Base-by-base conservation (phyloP, 2,888 invertebrate genomes). In the Odontocerum albicorne region DNA sequence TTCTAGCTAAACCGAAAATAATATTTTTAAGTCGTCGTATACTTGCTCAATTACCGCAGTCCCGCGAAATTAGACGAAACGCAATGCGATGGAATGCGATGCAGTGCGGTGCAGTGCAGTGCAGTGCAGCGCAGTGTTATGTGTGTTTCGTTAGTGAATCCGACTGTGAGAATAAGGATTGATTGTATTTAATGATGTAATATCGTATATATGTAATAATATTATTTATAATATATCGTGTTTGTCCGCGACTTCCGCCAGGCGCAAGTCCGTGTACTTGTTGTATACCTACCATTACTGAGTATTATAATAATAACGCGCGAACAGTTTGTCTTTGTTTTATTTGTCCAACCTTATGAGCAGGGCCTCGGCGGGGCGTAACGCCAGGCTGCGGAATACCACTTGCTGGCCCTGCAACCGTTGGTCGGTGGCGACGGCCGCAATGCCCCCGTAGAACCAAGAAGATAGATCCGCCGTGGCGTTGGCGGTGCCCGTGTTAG, bases 381-480 rank as follows among this genome's bases (percentile, higher is more conserved):
- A 21, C 7, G 36, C 15, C 3, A 60, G 31, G 2, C 49, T 49
- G 60, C 77, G 71, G 60, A 78, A 76, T 60, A 75, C 75, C 39
- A 77, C 60, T 19, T 71, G 65, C 64, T 73, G 65, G 2, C 75
- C 76, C 39, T 76, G 61, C 40, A 73, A 63, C 20, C 73, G 69
- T 1, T 61, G 61, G 57, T 77, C 75, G 13, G 77, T 76, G 8
- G 71, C 69, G 32, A 72, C 74, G 17, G 76, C 70, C 2, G 78
- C 74, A 1, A 68, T 72, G 0, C 92, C 92, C 44, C 88, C 87
- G 66, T 90, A 92, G 67, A 88, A 87, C 70, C 87, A 80, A 1
- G 83, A 80, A 0, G 90, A 88, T 52, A 92, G 74, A 72, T 92
- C 90, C 46, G 85, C 83, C 1, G 79, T 79, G 32, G 85, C 80